A percentile compares a stretch with the other conserved stretches of the same genome.
Conservation (phyloP, 2,113 vertebrate genomes). For the Lichenostomus cassidix region DNA sequence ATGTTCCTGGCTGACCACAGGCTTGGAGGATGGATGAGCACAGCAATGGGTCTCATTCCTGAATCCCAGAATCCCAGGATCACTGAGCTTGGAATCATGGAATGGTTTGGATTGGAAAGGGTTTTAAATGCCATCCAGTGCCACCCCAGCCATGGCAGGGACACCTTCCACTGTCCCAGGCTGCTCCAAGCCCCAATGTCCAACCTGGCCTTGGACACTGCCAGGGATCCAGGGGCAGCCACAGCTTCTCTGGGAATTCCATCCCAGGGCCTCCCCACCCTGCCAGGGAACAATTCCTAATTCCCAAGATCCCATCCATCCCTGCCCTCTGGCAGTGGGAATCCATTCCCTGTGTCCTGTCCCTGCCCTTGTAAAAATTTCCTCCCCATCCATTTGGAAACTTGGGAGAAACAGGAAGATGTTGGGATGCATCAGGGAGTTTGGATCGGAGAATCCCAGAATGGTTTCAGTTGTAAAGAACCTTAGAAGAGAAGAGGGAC, state of each 20-base stretch:
- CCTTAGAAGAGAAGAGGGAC: neutral
- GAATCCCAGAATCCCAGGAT: neutral
- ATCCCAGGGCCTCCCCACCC: neutral
- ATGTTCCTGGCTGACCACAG: neutral
- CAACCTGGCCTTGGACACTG: neutral
- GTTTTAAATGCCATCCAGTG: fast-evolving
- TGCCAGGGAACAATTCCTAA: fast-evolving
- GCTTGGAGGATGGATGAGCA: neutral
- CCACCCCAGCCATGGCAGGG: neutral
- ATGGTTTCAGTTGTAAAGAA: neutral
- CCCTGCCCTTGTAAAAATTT: neutral
- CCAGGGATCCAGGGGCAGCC: neutral
- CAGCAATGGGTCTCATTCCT: neutral
- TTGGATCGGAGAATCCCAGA: neutral
- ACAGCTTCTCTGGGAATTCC: neutral
- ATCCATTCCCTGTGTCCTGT: neutral
- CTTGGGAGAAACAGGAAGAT: neutral
- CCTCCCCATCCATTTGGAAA: neutral
- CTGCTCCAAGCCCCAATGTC: neutral
- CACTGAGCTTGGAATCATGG: fast-evolving
- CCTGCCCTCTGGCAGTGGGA: neutral
- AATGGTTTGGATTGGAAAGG: neutral
- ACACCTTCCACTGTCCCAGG: neutral
- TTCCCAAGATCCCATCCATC: fast-evolving
- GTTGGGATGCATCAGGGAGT: neutral